phyloP scores from a whole-genome alignment of 2,888 invertebrate genomes.

The Argyra leucocephala region DNA sequence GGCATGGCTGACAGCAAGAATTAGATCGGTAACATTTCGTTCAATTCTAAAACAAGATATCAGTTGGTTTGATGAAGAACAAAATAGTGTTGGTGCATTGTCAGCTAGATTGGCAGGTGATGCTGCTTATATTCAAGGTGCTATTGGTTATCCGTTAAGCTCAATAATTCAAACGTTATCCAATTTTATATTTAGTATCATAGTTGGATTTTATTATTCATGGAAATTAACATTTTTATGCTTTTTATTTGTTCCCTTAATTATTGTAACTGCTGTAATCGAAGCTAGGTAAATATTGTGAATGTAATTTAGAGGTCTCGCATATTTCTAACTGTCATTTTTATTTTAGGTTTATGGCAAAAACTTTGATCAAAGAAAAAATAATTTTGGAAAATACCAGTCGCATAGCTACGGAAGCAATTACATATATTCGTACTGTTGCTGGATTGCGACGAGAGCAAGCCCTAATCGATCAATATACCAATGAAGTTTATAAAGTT shows the following conservation, averaged over 20 bases:
- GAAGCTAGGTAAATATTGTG: conserved; percentile 45
- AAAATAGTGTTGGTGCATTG: conserved; percentile 59
- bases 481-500: conserved; percentile 47
- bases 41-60: conserved; percentile 63
- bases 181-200: conserved; percentile 54
- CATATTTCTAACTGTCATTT: neutral
- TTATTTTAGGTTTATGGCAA: conserved; percentile 46
- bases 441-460: conserved; percentile 53
- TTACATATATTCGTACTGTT: conserved; percentile 61
- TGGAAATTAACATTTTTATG: conserved; percentile 64
- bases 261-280: conserved; percentile 55
- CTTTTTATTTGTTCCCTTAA: conserved; percentile 55
- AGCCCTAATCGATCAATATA: conserved; percentile 50
- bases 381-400: conserved; percentile 56
- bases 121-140: conserved; percentile 62
- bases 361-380: conserved; percentile 51
- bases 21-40: conserved; percentile 46
- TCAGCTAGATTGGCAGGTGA: conserved; percentile 61
- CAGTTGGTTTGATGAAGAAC: conserved; percentile 61
- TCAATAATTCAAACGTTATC: conserved; percentile 59
- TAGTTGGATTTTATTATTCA: conserved; percentile 53
- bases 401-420: conserved; percentile 64
- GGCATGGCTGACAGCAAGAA: conserved; percentile 59
- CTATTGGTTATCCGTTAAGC: conserved; percentile 59
- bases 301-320: neutral